Evolutionary conservation across 2,797 vertebrate species (phyloP).

Genomic region (Parotocinclus haroldoi): DNA sequence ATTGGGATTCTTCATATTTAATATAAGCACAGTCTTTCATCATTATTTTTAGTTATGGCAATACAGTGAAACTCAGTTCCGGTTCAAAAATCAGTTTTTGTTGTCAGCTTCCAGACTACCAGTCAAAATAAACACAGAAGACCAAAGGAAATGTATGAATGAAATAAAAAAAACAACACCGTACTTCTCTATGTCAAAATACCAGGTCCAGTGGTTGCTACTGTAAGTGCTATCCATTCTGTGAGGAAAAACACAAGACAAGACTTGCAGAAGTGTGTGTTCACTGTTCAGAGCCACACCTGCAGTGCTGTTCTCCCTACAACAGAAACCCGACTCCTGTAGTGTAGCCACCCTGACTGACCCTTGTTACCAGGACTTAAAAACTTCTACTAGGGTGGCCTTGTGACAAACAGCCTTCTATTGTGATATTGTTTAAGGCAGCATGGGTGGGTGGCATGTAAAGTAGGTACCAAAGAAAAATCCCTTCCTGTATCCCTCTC

Average conservation of each 20-base stretch:
- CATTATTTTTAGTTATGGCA: no score
- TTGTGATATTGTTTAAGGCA: slow-evolving; percentile 73
- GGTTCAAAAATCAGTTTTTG: no score
- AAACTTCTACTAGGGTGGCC: slow-evolving; percentile 46
- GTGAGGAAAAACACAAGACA: slow-evolving; percentile 24
- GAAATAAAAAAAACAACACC: background rate
- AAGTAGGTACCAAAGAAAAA: slow-evolving; percentile 61
- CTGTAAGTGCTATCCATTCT: slow-evolving; percentile 2
- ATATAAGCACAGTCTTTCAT: no score
- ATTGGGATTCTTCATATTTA: no score
- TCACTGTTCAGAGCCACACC: slow-evolving; percentile 27
- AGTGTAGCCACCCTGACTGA: slow-evolving; percentile 34
- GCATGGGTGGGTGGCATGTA: slow-evolving; percentile 55
- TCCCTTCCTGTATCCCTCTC: slow-evolving; percentile 43
- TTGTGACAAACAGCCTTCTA: slow-evolving; percentile 69
- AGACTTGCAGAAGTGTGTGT: slow-evolving; percentile 13
- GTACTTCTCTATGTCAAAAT: slow-evolving; percentile 11
- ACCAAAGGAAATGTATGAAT: background rate
- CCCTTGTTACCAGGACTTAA: slow-evolving; percentile 30
- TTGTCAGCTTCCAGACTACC: no score
- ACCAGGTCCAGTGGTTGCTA: slow-evolving; percentile 26
- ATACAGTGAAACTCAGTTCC: no score
- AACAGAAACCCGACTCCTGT: slow-evolving; percentile 37
- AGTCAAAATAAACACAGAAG: slow-evolving; percentile 10
- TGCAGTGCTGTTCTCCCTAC: slow-evolving; percentile 20